These are phyloP conservation scores for Paracanthobrama guichenoti DNA, from an alignment of 2,113 vertebrate species.

Conservation along the genomic window DNA sequence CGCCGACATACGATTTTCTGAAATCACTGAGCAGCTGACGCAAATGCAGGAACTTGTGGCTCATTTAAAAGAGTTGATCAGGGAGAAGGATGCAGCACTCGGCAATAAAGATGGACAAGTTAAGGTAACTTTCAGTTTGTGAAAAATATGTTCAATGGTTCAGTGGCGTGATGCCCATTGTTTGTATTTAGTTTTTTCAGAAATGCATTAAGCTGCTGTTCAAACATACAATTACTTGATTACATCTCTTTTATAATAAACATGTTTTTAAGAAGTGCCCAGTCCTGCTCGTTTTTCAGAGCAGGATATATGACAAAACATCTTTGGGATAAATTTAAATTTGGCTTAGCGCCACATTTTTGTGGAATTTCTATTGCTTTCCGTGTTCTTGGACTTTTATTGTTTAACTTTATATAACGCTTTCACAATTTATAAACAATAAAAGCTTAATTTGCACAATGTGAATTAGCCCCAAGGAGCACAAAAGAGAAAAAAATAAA, in stretches of 20 bases:
- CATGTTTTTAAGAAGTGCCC: background rate
- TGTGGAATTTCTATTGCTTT: background rate
- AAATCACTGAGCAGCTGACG: constrained; percentile 78
- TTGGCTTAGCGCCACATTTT: background rate
- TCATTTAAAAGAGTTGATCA: constrained; percentile 86
- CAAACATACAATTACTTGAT: background rate
- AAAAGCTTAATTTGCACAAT: too few species aligned
- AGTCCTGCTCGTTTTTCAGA: background rate
- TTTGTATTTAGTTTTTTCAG: background rate
- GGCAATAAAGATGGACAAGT: constrained; percentile 80
- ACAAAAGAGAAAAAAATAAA: too few species aligned
- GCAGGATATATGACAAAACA: background rate
- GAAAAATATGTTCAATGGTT: background rate
- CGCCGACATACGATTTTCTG: constrained; percentile 58
- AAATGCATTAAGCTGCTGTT: background rate
- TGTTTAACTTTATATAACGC: background rate
- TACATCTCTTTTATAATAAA: background rate
- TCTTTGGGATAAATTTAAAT: background rate
- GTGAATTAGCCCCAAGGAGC: too few species aligned
- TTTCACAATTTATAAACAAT: background rate
- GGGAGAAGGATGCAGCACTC: constrained; percentile 83
- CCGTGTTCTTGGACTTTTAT: background rate
- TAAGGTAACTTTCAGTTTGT: constrained; percentile 73
- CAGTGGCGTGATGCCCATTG: background rate
- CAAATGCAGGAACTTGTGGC: constrained; percentile 83